Evolutionary conservation across 2,888 invertebrate species (phyloP), one percentile per base, ranked within the genome.

Genomic region (Meteorus cinctellus): DNA sequence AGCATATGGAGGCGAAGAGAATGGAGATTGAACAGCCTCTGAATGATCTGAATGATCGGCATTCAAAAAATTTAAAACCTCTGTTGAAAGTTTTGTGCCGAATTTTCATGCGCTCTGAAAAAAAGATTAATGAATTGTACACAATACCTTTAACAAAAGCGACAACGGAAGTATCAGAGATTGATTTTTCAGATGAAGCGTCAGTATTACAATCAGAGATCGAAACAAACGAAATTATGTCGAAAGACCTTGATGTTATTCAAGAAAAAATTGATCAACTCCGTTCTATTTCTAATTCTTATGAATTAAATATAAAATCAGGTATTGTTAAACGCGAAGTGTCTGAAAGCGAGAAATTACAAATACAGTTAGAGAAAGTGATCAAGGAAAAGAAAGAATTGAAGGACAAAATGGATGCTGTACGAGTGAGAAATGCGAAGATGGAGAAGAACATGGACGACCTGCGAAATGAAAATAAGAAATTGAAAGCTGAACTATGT

Each of bases 361-460:
- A 84, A 19, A 70, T 59, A 2, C 81, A 83, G 34, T 69, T 87
- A 10, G 83, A 85, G 5, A 80, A 81, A 31, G 27, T 86, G 0
- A 76, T 36, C 0, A 86, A 83, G 60, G 86, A 87, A 75, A 83
- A 79, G 12, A 84, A 83, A 65, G 82, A 86, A 36, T 59, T 87
- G 14, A 84, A 83, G 69, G 83, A 82, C 4, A 88, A 86, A 66
- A 77, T 87, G 29, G 84, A 87, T 6, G 80, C 77, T 1, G 74
- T 82, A 68, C 81, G 84, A 6, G 76, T 81, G 5, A 82, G 84
- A 12, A 87, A 85, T 76, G 82, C 82, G 0, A 87, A 86, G 74
- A 78, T 87, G 68, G 87, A 88, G 55, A 86, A 81, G 71, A 84
- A 83, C 67, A 81, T 87, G 29, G 87, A 86, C 19, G 84, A 86